Evolutionary conservation across 2,888 invertebrate genomes (phyloP).

Genomic region (Dryobota labecula): DNA sequence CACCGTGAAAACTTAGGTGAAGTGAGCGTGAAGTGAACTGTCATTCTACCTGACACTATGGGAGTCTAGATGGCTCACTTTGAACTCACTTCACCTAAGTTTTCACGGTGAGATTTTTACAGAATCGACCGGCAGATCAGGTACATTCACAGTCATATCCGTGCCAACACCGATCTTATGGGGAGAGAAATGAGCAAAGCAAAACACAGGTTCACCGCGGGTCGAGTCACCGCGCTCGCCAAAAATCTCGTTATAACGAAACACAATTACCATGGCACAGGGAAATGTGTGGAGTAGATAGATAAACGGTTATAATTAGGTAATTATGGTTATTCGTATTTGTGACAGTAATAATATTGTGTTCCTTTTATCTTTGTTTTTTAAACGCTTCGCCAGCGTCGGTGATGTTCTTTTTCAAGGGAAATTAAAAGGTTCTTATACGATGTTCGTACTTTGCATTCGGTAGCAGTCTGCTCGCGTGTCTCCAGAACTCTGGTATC

Average conservation of each 20-base stretch:
- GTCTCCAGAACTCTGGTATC: not conserved
- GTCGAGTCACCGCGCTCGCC: constrained; percentile 77
- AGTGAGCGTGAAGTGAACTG: no score
- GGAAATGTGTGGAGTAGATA: constrained; percentile 70
- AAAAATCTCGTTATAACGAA: constrained; percentile 90
- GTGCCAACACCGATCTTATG: constrained; percentile 55
- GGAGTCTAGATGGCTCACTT: no score
- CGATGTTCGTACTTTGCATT: no score
- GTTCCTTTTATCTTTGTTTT: no score
- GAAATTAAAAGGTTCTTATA: not conserved
- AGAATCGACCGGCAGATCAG: no score
- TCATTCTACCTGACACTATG: no score
- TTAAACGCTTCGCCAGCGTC: not conserved
- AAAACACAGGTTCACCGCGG: constrained; percentile 75
- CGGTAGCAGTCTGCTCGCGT: not conserved
- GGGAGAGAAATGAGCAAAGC: constrained; percentile 73
- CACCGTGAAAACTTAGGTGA: no score
- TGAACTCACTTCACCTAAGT: no score
- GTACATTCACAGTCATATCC: constrained; percentile 25
- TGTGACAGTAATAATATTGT: no score
- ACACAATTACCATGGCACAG: constrained; percentile 84
- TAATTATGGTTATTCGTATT: not conserved
- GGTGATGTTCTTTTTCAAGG: not conserved
- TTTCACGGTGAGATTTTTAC: no score
- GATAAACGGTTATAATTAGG: constrained; percentile 48